Evolutionary conservation across 2,113 vertebrate genomes (phyloP), one percentile per base, ranked within the genome.

Genomic region (Podarcis cretensis): DNA sequence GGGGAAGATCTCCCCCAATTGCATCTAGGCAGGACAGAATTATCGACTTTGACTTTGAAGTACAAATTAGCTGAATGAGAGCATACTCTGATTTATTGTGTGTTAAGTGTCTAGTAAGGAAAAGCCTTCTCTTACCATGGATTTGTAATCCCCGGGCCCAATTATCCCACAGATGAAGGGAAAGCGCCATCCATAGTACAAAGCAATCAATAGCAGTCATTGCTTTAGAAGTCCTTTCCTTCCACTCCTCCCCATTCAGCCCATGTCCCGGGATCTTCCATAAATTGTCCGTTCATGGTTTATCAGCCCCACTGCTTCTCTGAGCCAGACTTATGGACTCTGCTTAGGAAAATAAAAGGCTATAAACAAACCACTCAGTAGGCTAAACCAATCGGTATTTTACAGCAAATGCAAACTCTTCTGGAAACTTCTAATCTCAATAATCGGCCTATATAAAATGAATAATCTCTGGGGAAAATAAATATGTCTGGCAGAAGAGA

Each of bases 41-140:
- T 97, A 97, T 97, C 0, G 93, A 96, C 96, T 97, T 96, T 84
- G 90, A 93, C 96, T 97, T 97, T 97, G 96, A 96, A 97, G 96
- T 97, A 96, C 96, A 97, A 97, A 97, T 97, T 94, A 97, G 88
- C 87, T 96, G 93, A 97, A 95, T 95, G 96, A 96, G 97, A 96
- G 95, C 91, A 95, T 91, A 94, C 89, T 94, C 92, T 94, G 93
- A 96, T 95, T 95, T 95, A 95, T 95, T 90, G 94, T 88, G 89
- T 91, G 95, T 97, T 97, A 96, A 96, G 94, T 92, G 84, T 92
- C 95, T 95, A 85, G 87, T 93, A 96, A 92, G 91, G 83, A 95
- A 95, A 96, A 74, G 1, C 35, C 66, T 96, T 91, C 81, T 94
- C 90, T 92, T 96, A 91, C 91, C 95, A 94, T 94, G 90, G 93